phyloP scores from a whole-genome alignment of 1,140 invertebrate genomes.

The Drosophila ironensis region DNA sequence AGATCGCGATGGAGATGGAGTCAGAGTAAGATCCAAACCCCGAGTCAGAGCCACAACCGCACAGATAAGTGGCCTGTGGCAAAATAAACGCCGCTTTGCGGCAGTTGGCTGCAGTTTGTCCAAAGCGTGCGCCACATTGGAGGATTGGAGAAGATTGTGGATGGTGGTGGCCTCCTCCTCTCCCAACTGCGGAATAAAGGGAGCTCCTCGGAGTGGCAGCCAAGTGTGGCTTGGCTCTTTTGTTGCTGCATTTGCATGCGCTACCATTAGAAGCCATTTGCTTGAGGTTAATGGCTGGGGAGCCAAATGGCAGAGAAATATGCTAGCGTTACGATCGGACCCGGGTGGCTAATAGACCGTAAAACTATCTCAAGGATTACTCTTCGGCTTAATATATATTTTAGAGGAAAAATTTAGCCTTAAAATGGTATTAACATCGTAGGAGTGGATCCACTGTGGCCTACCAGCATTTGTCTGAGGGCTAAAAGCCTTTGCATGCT shows the following conservation, averaged over 20 bases:
- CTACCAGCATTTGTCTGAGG: constrained; percentile 4
- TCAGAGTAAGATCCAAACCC: constrained; percentile 6
- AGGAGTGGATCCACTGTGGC: not conserved
- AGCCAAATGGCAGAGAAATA: not conserved
- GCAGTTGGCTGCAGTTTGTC: constrained; percentile 77
- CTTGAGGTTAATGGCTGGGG: constrained; percentile 51
- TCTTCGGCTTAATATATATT: not conserved
- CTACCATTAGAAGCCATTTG: constrained; percentile 77
- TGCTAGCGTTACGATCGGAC: not conserved
- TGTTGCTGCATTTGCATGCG: constrained; percentile 73
- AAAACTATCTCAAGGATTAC: not conserved
- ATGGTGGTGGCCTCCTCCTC: not conserved
- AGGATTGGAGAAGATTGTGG: constrained; percentile 21
- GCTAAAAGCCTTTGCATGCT: constrained; percentile 69
- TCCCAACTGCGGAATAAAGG: constrained; percentile 38
- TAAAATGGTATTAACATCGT: constrained; percentile 7
- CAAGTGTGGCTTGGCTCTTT: constrained; percentile 52
- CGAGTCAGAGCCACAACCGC: constrained; percentile 49
- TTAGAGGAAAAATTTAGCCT: not conserved
- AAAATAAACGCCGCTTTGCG: constrained; percentile 80
- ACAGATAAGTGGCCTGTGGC: constrained; percentile 78
- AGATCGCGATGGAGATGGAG: constrained; percentile 11
- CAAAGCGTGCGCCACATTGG: constrained; percentile 57
- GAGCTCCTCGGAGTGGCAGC: constrained; percentile 53
- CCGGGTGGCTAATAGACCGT: constrained; percentile 15